Percentiles rank a stretch among this genome's conserved stretches.
These are phyloP conservation scores for Otolemur garnettii DNA, from an alignment of 2,113 vertebrate genomes.

Conservation along the genomic window DNA sequence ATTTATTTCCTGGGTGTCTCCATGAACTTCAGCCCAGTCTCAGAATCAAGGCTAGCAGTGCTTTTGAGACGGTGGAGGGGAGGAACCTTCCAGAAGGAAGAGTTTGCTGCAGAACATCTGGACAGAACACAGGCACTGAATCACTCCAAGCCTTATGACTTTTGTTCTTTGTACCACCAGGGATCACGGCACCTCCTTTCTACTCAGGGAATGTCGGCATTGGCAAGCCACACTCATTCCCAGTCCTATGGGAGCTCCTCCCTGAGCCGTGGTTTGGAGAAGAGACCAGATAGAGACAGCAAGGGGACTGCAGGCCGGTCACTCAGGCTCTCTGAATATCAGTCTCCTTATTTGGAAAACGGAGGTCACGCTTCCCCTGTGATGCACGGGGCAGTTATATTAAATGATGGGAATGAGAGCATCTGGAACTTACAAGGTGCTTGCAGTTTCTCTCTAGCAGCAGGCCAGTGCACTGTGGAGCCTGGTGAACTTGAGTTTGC, in stretches of 20 bases:
- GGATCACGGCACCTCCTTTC: rapidly evolving
- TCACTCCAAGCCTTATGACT: not conserved
- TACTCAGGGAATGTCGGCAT: not conserved
- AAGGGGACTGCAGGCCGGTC: not conserved
- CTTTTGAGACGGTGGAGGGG: not conserved
- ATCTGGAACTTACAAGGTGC: not conserved
- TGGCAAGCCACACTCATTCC: not conserved
- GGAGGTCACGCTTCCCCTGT: rapidly evolving
- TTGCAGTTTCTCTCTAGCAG: not conserved
- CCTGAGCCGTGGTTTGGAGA: not conserved
- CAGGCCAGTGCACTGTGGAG: rapidly evolving
- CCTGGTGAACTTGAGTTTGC: not conserved
- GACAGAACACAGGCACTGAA: not conserved
- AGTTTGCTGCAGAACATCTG: not conserved
- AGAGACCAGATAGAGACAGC: not conserved
- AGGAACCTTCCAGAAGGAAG: not conserved
- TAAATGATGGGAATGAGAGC: no score
- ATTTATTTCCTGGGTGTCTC: not conserved
- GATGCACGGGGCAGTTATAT: not conserved
- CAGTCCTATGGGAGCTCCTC: not conserved
- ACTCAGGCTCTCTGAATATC: not conserved
- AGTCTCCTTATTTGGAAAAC: not conserved
- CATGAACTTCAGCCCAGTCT: not conserved
- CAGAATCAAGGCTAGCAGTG: not conserved
- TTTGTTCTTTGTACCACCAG: not conserved